Evolutionary conservation across 2,797 vertebrate species (phyloP), one percentile per base, ranked within the genome.

Genomic region (Staurois parvus): DNA sequence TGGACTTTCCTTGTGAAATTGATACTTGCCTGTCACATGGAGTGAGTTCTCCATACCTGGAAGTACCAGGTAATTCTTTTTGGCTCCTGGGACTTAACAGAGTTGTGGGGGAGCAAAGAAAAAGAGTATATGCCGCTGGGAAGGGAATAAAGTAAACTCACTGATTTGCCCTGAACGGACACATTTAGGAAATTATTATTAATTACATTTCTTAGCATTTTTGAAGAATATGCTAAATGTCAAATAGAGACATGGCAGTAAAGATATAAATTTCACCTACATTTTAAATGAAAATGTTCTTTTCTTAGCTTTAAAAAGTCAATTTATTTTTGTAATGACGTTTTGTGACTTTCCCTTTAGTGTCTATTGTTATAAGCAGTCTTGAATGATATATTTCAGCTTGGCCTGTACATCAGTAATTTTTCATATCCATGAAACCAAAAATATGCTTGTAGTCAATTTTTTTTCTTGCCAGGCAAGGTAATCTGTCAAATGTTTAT

Each of bases 401-500:
- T 70, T 79, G 81, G 75, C 85, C 62, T 21, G 69, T 42, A 73
- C 76, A 75, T 83, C 85, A 87, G 72, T 75, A 52, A 86, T 26
- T 72, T 74, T 64, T 68, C 69, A 83, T 79, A 62, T 37, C 69
- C 30, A 67, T 59, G 79, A 81, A 87, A 84, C 81, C 85, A 79
- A 74, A 84, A 83, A 79, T 83, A 83, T 87, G 85, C 67, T 75
- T 87, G 76, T 84, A 78, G 76, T 83, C 59, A 79, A n/a, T 77
- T 83, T 87, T 76, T 81, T 74, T 75, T 72, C 81, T 84, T 83
- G 81, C 85, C 76, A 79, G 81, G 76, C 69, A 75, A 87, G 85
- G 81, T 84, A 87, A 83, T 87, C 81, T 79, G 66, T 87, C 76
- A 87, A 75, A 87, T 79, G 81, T 87, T 87, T 87, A 83, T 87